Base-by-base conservation (phyloP, 2,888 invertebrate species). In the Escarpia spicata region DNA sequence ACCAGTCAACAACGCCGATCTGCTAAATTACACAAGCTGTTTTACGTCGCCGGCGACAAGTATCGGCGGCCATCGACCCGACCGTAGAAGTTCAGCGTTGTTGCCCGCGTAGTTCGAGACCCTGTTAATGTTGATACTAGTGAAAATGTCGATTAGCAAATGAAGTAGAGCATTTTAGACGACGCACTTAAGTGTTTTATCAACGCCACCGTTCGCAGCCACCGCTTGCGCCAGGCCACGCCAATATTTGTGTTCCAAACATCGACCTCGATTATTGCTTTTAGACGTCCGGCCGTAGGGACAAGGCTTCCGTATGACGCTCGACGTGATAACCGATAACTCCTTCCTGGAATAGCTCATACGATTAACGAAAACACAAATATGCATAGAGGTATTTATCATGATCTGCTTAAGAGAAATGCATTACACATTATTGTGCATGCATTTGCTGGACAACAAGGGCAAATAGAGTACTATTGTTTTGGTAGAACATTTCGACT, bases 91-190 rank as follows among this genome's bases (percentile, higher is more conserved):
- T 19, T n/a, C 75, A 3, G 26, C n/a, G 75, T 26, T n/a, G 75
- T 26, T 75, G n/a, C 26, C 26, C 6, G 6, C 75, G 75, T 37
- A 37, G 37, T 37, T 37, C 37, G 37, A 37, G 37, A 37, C 37
- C 37, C 0, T 75, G 26, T 26, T 75, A 75, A 26, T 75, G 75
- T 75, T 75, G 75, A 75, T 75, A 75, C 75, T 75, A 75, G 75
- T 75, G 75, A 75, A 26, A 75, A 26, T 75, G 75, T 75, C 75
- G 75, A 75, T 75, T 75, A 75, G 75, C 75, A 75, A 75, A 75
- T 75, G 75, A 75, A 75, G 75, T 19, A 75, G 75, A 75, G 75
- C 75, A 75, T 26, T 75, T 75, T 75, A 75, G 75, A 75, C 75
- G 75, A 75, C 19, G 75, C 75, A 75, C 15, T 75, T n/a, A 26